Conservation (phyloP, 2,888 invertebrate species). For the Pseudococcus longispinus region DNA sequence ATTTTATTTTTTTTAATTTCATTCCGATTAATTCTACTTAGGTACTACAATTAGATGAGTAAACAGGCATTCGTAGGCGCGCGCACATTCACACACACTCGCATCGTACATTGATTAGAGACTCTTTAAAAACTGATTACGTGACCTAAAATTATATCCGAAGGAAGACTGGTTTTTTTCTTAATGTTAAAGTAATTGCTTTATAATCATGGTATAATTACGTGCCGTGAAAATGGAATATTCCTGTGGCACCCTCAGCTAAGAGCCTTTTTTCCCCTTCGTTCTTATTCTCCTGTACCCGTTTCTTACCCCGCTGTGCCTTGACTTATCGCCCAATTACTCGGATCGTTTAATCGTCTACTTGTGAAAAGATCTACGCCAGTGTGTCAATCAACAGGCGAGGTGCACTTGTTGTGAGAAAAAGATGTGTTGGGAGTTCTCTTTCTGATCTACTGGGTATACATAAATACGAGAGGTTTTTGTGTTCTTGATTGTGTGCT, state of each 20-base stretch:
- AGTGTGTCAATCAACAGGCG: not conserved
- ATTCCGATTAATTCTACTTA: not conserved
- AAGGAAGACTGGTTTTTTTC: not conserved
- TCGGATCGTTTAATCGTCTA: not conserved
- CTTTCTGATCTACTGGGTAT: not conserved
- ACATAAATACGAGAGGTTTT: no score
- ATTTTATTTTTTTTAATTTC: not conserved
- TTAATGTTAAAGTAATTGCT: not conserved
- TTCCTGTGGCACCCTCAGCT: not conserved
- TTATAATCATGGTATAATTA: constrained; percentile 19
- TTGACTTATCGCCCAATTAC: not conserved
- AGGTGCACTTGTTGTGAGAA: not conserved
- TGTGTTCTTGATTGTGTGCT: not conserved
- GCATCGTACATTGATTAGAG: not conserved
- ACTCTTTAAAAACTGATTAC: not conserved
- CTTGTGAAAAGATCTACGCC: not conserved
- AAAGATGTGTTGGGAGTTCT: not conserved
- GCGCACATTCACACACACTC: not conserved
- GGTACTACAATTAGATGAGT: not conserved
- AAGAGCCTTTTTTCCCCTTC: not conserved
- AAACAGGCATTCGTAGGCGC: no score
- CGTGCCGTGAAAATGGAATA: constrained; percentile 10
- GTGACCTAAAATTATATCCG: constrained; percentile 8
- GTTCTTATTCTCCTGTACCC: not conserved
- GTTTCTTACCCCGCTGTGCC: not conserved